Evolutionary conservation across 2,888 invertebrate species (phyloP).

Genomic region (Petrolisthes manimaculis): DNA sequence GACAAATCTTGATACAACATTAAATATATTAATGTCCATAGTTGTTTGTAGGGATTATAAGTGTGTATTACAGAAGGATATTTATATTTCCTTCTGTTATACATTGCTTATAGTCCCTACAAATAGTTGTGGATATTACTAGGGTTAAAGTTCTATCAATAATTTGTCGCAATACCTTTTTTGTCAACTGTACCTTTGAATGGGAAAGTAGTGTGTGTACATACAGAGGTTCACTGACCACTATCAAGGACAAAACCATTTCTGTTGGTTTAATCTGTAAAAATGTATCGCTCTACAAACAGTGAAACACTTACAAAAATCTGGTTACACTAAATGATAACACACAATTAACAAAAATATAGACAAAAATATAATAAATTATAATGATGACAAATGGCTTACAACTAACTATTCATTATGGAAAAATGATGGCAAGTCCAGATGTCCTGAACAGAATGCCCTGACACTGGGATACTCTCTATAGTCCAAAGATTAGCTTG

Average conservation of each 20-base stretch:
- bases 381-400: conserved; percentile 21
- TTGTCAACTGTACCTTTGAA: neutral
- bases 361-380: conserved; percentile 20
- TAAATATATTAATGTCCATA: neutral
- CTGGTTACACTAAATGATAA: conserved; percentile 4
- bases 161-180: neutral
- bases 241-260: neutral
- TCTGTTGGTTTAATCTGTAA: neutral
- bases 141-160: no score
- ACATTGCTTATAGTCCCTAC: no score
- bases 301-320: conserved; percentile 19
- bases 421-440: conserved; percentile 27
- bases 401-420: conserved; percentile 9
- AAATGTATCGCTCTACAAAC: conserved; percentile 6
- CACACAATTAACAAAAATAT: conserved; percentile 23
- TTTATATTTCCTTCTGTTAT: no score
- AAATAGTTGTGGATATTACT: no score
- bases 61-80: no score
- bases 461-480: conserved; percentile 51
- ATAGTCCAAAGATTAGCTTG: conserved; percentile 42
- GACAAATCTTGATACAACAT: no score
- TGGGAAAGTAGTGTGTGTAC: neutral
- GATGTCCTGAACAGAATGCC: conserved; percentile 45
- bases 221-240: neutral
- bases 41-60: no score